Evolutionary conservation across 37 sponge, comb jelly and placozoan species (phyloP).

Genomic region (Axinella damicornis): DNA sequence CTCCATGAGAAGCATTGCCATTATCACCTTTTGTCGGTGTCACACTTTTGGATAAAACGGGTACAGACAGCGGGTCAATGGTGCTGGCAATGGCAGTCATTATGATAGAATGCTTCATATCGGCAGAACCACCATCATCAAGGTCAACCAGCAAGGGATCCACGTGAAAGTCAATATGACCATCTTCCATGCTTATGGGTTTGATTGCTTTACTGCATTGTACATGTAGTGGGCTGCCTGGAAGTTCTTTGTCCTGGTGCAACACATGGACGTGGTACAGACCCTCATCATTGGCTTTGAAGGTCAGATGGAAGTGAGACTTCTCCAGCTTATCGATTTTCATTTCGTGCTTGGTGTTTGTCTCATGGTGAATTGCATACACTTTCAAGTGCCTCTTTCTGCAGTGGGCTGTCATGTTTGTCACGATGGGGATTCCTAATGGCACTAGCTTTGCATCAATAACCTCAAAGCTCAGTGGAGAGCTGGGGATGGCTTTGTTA

Average conservation of each 20-base stretch:
- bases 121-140: too few species aligned
- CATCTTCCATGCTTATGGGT: background rate
- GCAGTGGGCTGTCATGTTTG: conserved; percentile 40
- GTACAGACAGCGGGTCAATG: too few species aligned
- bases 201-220: background rate
- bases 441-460: background rate
- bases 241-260: conserved; percentile 10
- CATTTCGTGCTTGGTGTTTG: conserved; percentile 36
- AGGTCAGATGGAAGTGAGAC: conserved; percentile 48
- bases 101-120: background rate
- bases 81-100: background rate
- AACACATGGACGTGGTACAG: conserved; percentile 56
- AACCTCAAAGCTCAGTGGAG: conserved; percentile 60
- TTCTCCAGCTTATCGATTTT: conserved; percentile 60
- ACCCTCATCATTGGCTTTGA: conserved; percentile 52
- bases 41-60: too few species aligned
- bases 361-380: conserved; percentile 23
- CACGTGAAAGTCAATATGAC: background rate
- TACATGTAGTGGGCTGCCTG: conserved; percentile 54
- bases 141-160: conserved; percentile 1
- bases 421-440: conserved; percentile 34
- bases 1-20: conserved; percentile 32
- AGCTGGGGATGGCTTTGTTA: conserved; percentile 48
- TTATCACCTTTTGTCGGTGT: conserved; percentile 36
- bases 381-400: conserved; percentile 59